phyloP scores from a whole-genome alignment of 2,113 vertebrate genomes.

The Chionodraco myersi region DNA sequence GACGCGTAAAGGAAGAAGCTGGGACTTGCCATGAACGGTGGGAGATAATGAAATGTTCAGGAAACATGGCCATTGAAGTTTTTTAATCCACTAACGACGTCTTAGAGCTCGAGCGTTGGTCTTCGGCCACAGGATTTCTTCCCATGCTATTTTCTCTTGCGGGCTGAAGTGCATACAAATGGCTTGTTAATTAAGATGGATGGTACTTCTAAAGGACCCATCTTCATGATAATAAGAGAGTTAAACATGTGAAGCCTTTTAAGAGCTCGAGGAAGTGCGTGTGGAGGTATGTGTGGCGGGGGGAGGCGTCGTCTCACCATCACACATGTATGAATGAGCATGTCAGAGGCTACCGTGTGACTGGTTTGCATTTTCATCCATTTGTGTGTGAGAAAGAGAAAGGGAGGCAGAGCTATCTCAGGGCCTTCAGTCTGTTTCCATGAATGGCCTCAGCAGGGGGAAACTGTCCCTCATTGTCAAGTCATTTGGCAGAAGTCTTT shows the following conservation, averaged over 20 bases:
- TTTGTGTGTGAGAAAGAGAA: constrained; percentile 41
- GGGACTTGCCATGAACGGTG: constrained; percentile 50
- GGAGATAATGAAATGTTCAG: constrained; percentile 78
- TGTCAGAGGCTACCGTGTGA: constrained; percentile 39
- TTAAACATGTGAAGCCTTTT: constrained; percentile 68
- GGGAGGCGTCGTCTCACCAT: not conserved
- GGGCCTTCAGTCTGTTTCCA: constrained; percentile 52
- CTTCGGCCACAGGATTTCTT: constrained; percentile 70
- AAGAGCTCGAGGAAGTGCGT: constrained; percentile 51
- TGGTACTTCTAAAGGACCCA: constrained; percentile 66
- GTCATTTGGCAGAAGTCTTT: constrained; percentile 76
- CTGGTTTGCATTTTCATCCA: constrained; percentile 50
- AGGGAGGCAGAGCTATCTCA: constrained; percentile 40
- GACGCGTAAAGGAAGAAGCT: constrained; percentile 46
- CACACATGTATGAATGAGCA: constrained; percentile 55
- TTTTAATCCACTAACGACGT: constrained; percentile 75
- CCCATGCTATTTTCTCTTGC: constrained; percentile 72
- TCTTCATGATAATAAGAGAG: constrained; percentile 76
- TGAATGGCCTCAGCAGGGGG: constrained; percentile 71
- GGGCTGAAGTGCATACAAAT: constrained; percentile 73
- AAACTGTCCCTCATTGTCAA: constrained; percentile 77
- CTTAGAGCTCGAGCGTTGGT: constrained; percentile 50
- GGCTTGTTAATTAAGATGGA: constrained; percentile 81
- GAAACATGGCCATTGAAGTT: constrained; percentile 63
- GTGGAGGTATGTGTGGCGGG: constrained; percentile 41